Conservation (phyloP, 2,797 vertebrate species). For the Peromyscus aztecus region DNA sequence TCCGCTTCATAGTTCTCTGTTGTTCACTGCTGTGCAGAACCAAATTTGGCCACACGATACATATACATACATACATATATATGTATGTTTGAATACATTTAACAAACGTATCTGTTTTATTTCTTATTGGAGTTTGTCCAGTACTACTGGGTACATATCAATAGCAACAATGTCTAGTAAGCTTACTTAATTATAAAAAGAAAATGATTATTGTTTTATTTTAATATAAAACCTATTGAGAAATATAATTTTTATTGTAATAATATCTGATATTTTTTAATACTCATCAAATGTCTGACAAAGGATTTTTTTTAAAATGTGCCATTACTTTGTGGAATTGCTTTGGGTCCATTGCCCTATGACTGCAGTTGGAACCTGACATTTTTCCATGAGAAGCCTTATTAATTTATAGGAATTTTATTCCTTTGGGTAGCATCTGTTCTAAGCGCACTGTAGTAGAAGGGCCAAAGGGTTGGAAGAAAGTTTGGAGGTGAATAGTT, state of each 20-base stretch:
- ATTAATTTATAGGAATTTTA: constrained; percentile 79
- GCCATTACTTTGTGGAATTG: constrained; percentile 59
- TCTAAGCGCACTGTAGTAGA: constrained; percentile 47
- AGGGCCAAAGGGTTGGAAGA: neutral
- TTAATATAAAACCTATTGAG: constrained; percentile 48
- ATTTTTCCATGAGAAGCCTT: constrained; percentile 78
- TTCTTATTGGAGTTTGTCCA: neutral
- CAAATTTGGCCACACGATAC: neutral
- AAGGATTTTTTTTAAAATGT: neutral
- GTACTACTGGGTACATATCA: neutral
- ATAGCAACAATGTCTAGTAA: constrained; percentile 17
- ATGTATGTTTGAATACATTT: neutral
- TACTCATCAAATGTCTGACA: constrained; percentile 47
- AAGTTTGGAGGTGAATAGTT: constrained; percentile 37
- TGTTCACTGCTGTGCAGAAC: neutral
- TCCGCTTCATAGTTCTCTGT: neutral
- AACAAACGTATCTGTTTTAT: neutral
- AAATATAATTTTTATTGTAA: constrained; percentile 51
- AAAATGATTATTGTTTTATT: neutral
- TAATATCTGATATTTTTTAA: neutral
- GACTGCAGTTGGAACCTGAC: constrained; percentile 63
- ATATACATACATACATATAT: neutral
- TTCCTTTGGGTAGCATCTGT: constrained; percentile 73
- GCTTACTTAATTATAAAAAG: constrained; percentile 47
- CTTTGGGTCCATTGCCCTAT: constrained; percentile 71